Base-by-base conservation (phyloP, 1,140 invertebrate genomes). In the Scaptodrosophila lebanonensis region DNA sequence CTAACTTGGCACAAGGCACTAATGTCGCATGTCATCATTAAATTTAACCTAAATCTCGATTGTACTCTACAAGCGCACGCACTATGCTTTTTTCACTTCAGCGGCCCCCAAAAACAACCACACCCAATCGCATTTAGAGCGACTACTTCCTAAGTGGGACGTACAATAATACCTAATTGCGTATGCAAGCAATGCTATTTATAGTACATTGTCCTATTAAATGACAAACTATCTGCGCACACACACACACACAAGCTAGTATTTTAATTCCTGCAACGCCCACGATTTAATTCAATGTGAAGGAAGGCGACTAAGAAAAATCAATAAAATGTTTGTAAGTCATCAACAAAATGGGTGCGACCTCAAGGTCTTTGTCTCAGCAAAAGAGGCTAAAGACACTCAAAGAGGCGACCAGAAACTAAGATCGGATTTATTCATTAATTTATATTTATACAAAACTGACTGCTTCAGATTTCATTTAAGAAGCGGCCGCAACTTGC, bases 11-110 rank as follows among this genome's bases (percentile, higher is more conserved):
- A 33, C 48, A 32, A 42, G 44, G 45, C 20, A 43, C n/a, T n/a
- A 79, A 72, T 82, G 75, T 82, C 70, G 75, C 75, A 82, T 82
- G 75, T 82, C 75, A 82, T 82, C 75, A 79, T 79, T 70, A 70
- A 61, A 61, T 70, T 66, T 82, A 82, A 82, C 75, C 75, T 75
- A 82, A 82, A 82, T 77, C 73, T 79, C 43, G 51, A 72, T 65
- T 79, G 79, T 71, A 61, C 51, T 50, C 58, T 50, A 48, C 40
- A n/a, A 5, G 15, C 25, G 8, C 7, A 12, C 16, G n/a, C 1
- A 18, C 7, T 3, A 17, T 27, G 12, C 3, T 7, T 13, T 18
- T 51, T 30, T 30, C 47, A 52, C 51, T n/a, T n/a, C n/a, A n/a
- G n/a, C 44, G 45, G 35, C 42, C 51, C 68, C 82, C 75, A 75